These are phyloP conservation scores for Apamea crenata DNA, from an alignment of 2,888 invertebrate species.

Conservation along the genomic window DNA sequence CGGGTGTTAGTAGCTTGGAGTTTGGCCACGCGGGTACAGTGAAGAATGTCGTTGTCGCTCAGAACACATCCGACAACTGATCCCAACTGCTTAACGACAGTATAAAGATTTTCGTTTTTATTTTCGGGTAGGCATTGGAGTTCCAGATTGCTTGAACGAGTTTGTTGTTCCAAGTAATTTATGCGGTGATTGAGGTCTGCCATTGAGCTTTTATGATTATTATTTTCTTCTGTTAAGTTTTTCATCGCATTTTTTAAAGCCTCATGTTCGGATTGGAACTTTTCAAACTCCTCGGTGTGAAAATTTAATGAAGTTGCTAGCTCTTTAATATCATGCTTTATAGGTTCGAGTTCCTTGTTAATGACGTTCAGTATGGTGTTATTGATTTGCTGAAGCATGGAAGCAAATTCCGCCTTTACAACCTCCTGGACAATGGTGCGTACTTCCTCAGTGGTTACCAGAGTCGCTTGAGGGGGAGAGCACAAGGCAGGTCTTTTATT, in stretches of 20 bases:
- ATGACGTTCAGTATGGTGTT: constrained; percentile 5
- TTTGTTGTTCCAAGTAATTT: constrained; percentile 9
- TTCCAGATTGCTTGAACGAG: not conserved
- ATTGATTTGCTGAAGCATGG: constrained; percentile 7
- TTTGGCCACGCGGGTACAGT: constrained; percentile 13
- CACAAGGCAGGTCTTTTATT: constrained; percentile 5
- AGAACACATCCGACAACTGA: not conserved
- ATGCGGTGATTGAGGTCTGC: not conserved
- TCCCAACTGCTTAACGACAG: constrained; percentile 11
- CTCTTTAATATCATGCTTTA: not conserved
- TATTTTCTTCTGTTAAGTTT: not conserved
- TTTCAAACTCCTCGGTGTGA: not conserved
- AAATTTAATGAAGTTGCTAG: not conserved
- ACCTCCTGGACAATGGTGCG: constrained; percentile 6
- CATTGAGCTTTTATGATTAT: not conserved
- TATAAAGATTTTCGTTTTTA: not conserved
- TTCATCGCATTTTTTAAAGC: not conserved
- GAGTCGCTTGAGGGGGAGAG: not conserved
- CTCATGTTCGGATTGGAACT: not conserved
- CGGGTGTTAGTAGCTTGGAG: not conserved
- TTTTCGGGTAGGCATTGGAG: constrained; percentile 1
- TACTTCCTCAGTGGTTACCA: not conserved
- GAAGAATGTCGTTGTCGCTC: not conserved
- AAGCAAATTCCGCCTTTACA: not conserved
- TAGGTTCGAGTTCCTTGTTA: constrained; percentile 5